Conservation (phyloP, 2,797 vertebrate genomes). For the Pteronotus mesoamericanus region DNA sequence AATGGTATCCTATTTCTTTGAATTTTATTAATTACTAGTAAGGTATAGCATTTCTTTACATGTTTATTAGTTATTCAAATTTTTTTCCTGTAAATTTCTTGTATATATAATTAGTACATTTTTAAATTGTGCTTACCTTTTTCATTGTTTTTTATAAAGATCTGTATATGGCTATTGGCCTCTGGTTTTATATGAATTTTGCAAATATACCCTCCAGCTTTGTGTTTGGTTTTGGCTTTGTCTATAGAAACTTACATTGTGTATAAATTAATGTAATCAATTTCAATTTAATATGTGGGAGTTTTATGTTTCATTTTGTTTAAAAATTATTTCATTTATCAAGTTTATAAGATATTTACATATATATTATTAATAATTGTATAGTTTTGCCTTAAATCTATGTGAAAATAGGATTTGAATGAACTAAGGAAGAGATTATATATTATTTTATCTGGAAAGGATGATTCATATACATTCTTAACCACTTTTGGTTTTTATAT, state of each 20-base stretch:
- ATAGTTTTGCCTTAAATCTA: neutral
- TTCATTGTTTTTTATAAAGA: neutral
- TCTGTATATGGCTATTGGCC: neutral
- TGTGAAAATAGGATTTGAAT: neutral
- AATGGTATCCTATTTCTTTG: neutral
- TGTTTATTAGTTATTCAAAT: neutral
- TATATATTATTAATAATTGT: neutral
- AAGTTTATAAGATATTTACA: neutral
- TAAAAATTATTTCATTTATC: neutral
- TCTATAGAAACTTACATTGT: neutral
- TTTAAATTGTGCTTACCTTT: neutral
- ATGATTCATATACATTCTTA: neutral
- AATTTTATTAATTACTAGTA: neutral
- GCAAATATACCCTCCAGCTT: neutral
- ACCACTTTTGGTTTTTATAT: neutral
- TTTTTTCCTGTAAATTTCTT: neutral
- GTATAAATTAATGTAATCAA: neutral
- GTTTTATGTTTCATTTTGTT: neutral
- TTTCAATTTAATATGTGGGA: neutral
- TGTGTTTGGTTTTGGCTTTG: neutral
- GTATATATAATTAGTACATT: neutral
- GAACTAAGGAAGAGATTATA: neutral
- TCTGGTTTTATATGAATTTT: neutral
- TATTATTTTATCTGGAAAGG: neutral
- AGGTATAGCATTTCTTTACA: neutral